These are phyloP conservation scores for Antennarius striatus DNA, from an alignment of 2,113 vertebrate species.

Conservation along the genomic window DNA sequence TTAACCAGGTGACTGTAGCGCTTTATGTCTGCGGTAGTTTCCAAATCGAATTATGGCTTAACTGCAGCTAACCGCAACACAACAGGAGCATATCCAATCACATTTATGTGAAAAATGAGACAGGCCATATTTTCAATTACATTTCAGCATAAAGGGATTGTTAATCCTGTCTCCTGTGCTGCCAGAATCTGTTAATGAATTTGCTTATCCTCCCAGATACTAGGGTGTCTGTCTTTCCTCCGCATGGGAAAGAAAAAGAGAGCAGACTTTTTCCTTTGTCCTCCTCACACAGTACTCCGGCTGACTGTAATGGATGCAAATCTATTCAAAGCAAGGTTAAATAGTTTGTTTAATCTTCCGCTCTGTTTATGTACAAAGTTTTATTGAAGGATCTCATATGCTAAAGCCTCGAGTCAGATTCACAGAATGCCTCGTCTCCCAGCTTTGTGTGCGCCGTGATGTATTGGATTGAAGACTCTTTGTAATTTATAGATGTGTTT, in stretches of 20 bases:
- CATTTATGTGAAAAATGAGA: conserved; percentile 79
- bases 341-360: conserved; percentile 67
- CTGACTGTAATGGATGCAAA: conserved; percentile 70
- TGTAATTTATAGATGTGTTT: conserved; percentile 35
- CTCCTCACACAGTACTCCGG: conserved; percentile 45
- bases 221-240: conserved; percentile 68
- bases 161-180: conserved; percentile 76
- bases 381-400: conserved; percentile 49
- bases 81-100: conserved; percentile 78
- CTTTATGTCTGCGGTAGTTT: conserved; percentile 51
- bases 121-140: conserved; percentile 80
- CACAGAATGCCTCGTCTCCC: conserved; percentile 33
- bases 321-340: conserved; percentile 70
- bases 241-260: not conserved
- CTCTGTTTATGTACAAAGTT: conserved; percentile 64
- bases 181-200: conserved; percentile 81
- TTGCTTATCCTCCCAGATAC: conserved; percentile 76
- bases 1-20: conserved; percentile 50
- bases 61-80: conserved; percentile 69
- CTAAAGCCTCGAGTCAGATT: conserved; percentile 29
- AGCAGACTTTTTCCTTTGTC: conserved; percentile 57
- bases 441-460: conserved; percentile 40
- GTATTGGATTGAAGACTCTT: conserved; percentile 42
- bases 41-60: conserved; percentile 76
- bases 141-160: conserved; percentile 80